These are phyloP conservation scores for Poeciliopsis gracilis DNA, from an alignment of 2,797 vertebrate genomes.

Conservation along the genomic window DNA sequence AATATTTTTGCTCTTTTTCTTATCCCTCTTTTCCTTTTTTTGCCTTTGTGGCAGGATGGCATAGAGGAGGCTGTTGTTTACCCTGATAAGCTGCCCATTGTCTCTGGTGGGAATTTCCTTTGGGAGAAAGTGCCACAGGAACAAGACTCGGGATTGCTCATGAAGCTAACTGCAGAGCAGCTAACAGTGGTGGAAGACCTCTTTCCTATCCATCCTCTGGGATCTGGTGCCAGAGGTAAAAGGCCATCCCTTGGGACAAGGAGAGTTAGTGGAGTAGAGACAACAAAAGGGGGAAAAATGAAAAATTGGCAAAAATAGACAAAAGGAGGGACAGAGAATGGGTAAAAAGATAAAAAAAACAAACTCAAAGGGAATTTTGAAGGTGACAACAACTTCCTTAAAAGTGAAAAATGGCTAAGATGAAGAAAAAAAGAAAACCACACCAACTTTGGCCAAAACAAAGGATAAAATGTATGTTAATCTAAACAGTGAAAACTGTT, in stretches of 20 bases:
- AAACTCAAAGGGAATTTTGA: constrained; percentile 20
- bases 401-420: neutral
- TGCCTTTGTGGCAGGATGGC: constrained; percentile 70
- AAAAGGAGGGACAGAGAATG: constrained; percentile 16
- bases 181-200: constrained; percentile 43
- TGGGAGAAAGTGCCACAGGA: constrained; percentile 68
- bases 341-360: constrained; percentile 33
- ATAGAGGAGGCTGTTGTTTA: constrained; percentile 77
- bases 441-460: neutral
- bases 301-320: constrained; percentile 30
- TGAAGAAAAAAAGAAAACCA: neutral
- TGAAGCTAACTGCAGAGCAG: constrained; percentile 49
- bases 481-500: neutral
- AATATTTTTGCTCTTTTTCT: constrained; percentile 65
- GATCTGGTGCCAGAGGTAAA: constrained; percentile 68
- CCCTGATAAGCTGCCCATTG: constrained; percentile 81
- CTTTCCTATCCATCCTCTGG: constrained; percentile 58
- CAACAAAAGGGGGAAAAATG: constrained; percentile 39
- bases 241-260: constrained; percentile 61
- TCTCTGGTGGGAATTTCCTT: constrained; percentile 79
- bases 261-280: constrained; percentile 57
- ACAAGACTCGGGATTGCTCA: constrained; percentile 42
- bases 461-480: neutral
- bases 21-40: constrained; percentile 45
- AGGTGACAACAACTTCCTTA: constrained; percentile 9